phyloP scores from a whole-genome alignment of 2,113 vertebrate species.

The Aplodontia rufa region DNA sequence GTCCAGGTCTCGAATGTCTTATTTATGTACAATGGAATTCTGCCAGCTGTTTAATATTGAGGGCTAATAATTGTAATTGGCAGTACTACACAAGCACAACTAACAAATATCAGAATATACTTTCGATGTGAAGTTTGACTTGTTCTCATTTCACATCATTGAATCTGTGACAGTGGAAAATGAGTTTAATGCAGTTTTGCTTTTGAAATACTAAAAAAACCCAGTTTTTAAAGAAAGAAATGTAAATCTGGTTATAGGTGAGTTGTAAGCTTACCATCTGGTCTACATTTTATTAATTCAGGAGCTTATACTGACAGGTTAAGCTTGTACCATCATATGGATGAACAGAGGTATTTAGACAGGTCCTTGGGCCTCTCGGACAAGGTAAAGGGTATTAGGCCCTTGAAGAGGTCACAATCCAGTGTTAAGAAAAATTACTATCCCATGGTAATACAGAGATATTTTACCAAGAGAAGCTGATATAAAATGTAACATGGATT shows the following conservation, averaged over 20 bases:
- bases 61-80: constrained; percentile 89
- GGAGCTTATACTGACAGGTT: not conserved
- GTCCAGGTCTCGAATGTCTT: constrained; percentile 88
- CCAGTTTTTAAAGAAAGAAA: not conserved
- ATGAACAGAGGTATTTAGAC: not conserved
- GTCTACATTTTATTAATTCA: constrained; percentile 45
- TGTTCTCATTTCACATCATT: constrained; percentile 68
- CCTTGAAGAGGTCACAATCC: not conserved
- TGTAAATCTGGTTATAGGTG: constrained; percentile 11
- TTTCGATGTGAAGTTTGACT: constrained; percentile 75
- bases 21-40: constrained; percentile 89
- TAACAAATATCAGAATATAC: constrained; percentile 81
- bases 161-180: constrained; percentile 67
- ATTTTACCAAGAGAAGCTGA: not conserved
- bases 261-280: constrained; percentile 31
- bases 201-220: constrained; percentile 44
- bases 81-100: constrained; percentile 83
- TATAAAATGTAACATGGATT: not conserved
- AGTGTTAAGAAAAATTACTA: not conserved
- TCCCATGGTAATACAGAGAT: not conserved
- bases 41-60: constrained; percentile 91
- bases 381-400: not conserved
- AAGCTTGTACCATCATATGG: not conserved
- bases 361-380: not conserved
- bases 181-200: constrained; percentile 57